phyloP scores from a whole-genome alignment of 2,888 invertebrate genomes.

The Periphyllus acericola region DNA sequence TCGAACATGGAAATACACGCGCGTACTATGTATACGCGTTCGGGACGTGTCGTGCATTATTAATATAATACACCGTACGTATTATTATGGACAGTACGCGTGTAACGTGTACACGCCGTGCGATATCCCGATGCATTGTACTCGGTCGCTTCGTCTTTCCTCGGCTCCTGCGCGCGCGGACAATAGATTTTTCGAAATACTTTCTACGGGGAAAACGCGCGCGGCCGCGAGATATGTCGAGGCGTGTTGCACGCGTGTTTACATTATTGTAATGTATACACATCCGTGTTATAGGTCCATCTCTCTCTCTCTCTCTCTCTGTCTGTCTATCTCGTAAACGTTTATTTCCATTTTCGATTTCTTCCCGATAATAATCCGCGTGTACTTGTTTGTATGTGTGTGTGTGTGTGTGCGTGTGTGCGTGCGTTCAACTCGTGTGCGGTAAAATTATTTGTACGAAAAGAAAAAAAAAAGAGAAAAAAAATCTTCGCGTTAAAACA shows the following conservation, averaged over 20 bases:
- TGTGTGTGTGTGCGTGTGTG: neutral
- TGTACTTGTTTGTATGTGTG: too few relatives aligned
- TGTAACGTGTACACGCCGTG: neutral
- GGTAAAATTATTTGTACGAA: neutral
- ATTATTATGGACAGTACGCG: neutral
- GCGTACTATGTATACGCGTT: neutral
- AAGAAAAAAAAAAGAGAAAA: neutral
- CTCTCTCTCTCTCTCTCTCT: too few relatives aligned
- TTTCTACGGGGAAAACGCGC: neutral
- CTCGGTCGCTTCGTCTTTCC: neutral
- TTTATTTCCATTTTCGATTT: neutral
- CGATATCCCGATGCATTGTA: neutral
- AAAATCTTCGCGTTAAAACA: neutral
- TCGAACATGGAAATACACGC: neutral
- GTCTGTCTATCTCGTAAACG: too few relatives aligned
- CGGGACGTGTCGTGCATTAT: neutral
- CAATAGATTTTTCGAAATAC: neutral
- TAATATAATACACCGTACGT: too few relatives aligned
- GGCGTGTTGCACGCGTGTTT: neutral
- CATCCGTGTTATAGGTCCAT: neutral
- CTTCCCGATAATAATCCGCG: neutral
- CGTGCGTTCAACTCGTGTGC: neutral
- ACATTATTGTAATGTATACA: neutral
- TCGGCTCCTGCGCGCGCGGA: neutral
- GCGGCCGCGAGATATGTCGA: neutral